A percentile compares a stretch with the other conserved stretches of the same genome.
Conservation (phyloP, 1,140 invertebrate genomes). For the Drosophila littoralis region DNA sequence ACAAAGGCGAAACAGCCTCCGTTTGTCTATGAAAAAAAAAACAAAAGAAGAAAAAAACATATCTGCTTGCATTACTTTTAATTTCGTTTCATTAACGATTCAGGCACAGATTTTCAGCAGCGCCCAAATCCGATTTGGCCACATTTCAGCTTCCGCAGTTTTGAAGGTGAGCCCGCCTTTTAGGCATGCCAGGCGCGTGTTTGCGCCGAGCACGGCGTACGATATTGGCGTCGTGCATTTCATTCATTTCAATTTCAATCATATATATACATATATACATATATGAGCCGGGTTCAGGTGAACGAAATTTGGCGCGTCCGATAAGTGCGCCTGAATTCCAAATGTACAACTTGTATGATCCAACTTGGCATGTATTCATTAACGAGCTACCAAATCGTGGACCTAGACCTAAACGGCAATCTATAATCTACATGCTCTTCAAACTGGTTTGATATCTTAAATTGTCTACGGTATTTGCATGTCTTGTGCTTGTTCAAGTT, state of each 20-base stretch:
- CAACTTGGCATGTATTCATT: neutral
- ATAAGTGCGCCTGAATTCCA: neutral
- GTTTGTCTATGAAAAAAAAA: neutral
- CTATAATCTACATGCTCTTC: too few relatives aligned
- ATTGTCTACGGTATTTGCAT: conserved; percentile 2
- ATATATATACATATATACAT: too few relatives aligned
- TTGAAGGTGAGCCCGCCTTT: conserved; percentile 56
- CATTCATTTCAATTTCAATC: conserved; percentile 32
- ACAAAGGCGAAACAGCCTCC: conserved; percentile 5
- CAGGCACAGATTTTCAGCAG: conserved; percentile 68
- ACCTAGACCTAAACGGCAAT: too few relatives aligned
- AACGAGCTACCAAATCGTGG: too few relatives aligned
- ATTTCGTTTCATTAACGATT: conserved; percentile 54
- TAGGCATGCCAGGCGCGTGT: conserved; percentile 67
- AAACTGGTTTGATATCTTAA: neutral
- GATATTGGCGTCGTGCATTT: conserved; percentile 4
- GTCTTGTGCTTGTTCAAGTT: conserved; percentile 6
- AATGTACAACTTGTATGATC: neutral
- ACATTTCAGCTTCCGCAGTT: conserved; percentile 60
- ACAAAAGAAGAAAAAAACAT: neutral
- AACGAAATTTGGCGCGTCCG: conserved; percentile 32
- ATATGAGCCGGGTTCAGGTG: neutral
- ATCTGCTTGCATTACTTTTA: conserved; percentile 9
- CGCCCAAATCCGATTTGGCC: conserved; percentile 35
- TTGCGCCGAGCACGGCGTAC: conserved; percentile 6